Evolutionary conservation across 2,113 vertebrate genomes (phyloP).

Genomic region (Cichladusa arquata): DNA sequence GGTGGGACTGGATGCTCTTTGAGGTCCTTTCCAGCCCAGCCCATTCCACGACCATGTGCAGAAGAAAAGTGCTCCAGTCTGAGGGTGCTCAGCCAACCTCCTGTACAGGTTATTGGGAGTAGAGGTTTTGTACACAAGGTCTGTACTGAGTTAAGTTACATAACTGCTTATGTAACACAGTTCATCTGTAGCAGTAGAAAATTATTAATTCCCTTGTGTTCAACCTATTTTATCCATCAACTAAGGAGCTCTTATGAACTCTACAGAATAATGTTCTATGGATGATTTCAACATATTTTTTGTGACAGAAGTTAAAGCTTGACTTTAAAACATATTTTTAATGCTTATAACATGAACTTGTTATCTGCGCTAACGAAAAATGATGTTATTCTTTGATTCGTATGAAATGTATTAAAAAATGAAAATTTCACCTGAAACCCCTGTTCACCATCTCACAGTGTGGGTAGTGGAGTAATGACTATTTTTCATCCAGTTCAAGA

Average conservation of each 20-base stretch:
- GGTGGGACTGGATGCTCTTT: fast-evolving
- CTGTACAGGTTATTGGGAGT: neutral
- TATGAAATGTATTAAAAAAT: neutral
- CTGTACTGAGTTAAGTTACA: neutral
- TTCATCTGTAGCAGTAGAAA: neutral
- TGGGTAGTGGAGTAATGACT: neutral
- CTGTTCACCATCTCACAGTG: neutral
- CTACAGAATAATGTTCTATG: neutral
- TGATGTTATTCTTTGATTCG: neutral
- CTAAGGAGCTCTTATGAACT: neutral
- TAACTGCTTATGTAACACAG: neutral
- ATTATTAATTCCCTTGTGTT: neutral
- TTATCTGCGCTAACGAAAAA: neutral
- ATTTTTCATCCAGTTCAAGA: neutral
- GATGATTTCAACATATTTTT: neutral
- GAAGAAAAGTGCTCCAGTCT: neutral
- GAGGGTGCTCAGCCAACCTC: neutral
- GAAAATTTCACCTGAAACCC: neutral
- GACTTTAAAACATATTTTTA: neutral
- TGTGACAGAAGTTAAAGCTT: neutral
- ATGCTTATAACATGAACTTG: neutral
- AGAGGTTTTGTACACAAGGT: neutral
- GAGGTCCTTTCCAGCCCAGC: fast-evolving
- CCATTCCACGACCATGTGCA: neutral
- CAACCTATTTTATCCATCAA: neutral